Conservation (phyloP, 92 coral and sea anemone genomes). For the Parazoanthus swiftii region DNA sequence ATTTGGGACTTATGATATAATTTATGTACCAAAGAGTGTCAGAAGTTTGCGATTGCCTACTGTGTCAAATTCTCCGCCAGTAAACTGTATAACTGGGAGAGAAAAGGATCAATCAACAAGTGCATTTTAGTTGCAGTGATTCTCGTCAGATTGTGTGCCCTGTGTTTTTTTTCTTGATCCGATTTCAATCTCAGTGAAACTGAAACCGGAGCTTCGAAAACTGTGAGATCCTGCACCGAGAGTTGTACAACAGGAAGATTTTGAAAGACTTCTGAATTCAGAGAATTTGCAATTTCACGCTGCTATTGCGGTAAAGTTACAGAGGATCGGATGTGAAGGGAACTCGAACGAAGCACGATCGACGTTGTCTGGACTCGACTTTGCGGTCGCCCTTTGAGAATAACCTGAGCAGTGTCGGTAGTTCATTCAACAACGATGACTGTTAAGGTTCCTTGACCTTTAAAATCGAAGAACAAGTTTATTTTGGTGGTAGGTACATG, state of each 20-base stretch:
- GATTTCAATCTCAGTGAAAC: background rate
- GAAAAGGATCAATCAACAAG: slow-evolving; percentile 11
- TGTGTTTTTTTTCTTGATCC: background rate
- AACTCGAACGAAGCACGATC: background rate
- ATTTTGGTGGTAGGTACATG: slow-evolving; percentile 19
- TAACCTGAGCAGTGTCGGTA: background rate
- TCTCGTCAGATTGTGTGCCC: background rate
- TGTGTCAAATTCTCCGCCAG: background rate
- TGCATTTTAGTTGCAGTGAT: background rate
- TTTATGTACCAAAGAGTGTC: slow-evolving; percentile 18
- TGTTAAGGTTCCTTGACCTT: slow-evolving; percentile 13
- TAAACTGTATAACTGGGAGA: slow-evolving; percentile 4
- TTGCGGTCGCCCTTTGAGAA: slow-evolving; percentile 9
- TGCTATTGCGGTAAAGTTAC: background rate
- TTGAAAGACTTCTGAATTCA: background rate
- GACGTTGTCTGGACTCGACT: slow-evolving; percentile 15
- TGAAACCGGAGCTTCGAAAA: background rate
- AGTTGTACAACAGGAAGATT: background rate
- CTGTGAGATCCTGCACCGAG: background rate
- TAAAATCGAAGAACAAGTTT: slow-evolving; percentile 15
- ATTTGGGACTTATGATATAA: background rate
- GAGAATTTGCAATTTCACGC: background rate
- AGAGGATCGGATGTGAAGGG: background rate
- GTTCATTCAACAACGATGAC: background rate
- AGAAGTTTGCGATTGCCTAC: background rate